Percentiles rank a stretch among this genome's conserved stretches.
Evolutionary conservation across 2,888 invertebrate species (phyloP).

Genomic region (Oconnorella tubifera): DNA sequence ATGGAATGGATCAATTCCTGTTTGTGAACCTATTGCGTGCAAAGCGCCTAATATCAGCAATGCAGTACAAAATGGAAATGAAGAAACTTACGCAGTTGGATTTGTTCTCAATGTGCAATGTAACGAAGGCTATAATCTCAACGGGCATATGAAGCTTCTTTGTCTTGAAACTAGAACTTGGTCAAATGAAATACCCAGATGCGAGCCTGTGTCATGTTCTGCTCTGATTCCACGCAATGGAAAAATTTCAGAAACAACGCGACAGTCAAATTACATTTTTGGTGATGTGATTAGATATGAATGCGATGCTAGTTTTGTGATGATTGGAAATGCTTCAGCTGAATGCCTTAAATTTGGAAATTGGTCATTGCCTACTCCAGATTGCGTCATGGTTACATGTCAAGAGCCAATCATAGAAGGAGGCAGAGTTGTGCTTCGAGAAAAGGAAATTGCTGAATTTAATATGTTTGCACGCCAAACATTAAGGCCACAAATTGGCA

Average conservation of each 20-base stretch:
- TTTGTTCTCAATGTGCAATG: slow-evolving; percentile 17
- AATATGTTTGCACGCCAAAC: no score
- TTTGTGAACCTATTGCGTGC: slow-evolving; percentile 18
- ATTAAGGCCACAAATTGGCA: neutral
- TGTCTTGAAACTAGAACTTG: slow-evolving; percentile 1
- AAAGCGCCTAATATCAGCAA: slow-evolving; percentile 7
- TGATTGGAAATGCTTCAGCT: slow-evolving; percentile 60
- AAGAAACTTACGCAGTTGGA: slow-evolving; percentile 19
- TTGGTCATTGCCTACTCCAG: slow-evolving; percentile 66
- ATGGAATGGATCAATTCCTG: slow-evolving; percentile 24
- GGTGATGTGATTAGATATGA: slow-evolving; percentile 42
- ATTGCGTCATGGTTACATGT: slow-evolving; percentile 57
- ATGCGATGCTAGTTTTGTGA: slow-evolving; percentile 65
- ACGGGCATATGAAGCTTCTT: slow-evolving; percentile 9
- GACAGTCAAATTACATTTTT: neutral
- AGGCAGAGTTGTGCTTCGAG: neutral
- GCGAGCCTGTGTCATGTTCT: neutral
- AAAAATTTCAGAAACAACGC: neutral
- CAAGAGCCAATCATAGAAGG: neutral
- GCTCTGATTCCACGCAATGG: neutral
- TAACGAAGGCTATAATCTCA: slow-evolving; percentile 19
- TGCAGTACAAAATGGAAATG: neutral
- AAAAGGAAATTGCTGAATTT: no score
- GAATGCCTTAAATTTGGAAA: slow-evolving; percentile 65
- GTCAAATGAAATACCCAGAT: neutral